phyloP scores from a whole-genome alignment of 2,888 invertebrate species.

The Drosophila macrospina region DNA sequence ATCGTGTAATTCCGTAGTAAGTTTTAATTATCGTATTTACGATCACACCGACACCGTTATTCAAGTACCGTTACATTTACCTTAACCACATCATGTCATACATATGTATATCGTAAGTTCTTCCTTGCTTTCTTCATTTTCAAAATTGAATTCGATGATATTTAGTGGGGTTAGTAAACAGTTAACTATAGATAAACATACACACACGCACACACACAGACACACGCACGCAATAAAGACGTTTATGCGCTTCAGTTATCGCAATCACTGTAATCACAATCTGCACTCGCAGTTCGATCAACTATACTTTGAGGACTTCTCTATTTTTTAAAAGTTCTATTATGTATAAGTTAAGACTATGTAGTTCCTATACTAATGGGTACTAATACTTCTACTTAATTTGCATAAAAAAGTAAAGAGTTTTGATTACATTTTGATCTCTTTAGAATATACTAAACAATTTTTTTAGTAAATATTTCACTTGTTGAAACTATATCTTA shows the following conservation, averaged over 20 bases:
- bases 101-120: constrained; percentile 1
- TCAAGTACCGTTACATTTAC: constrained; percentile 34
- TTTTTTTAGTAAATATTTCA: no score
- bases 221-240: constrained; percentile 2
- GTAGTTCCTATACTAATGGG: no score
- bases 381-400: no score
- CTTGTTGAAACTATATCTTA: no score
- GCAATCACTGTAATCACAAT: neutral
- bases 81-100: constrained; percentile 27
- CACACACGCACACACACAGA: constrained; percentile 25
- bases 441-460: no score
- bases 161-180: constrained; percentile 75
- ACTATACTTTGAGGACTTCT: no score
- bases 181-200: constrained; percentile 49
- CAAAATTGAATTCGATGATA: constrained; percentile 35
- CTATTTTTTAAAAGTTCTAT: no score
- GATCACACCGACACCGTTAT: constrained; percentile 43
- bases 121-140: constrained; percentile 14
- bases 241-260: neutral
- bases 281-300: neutral
- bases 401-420: no score
- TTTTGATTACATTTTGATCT: no score
- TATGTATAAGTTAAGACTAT: no score
- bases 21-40: constrained; percentile 6
- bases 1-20: constrained; percentile 7